Evolutionary conservation across 2,797 vertebrate genomes (phyloP).

Genomic region (Rhinoraja longicauda): DNA sequence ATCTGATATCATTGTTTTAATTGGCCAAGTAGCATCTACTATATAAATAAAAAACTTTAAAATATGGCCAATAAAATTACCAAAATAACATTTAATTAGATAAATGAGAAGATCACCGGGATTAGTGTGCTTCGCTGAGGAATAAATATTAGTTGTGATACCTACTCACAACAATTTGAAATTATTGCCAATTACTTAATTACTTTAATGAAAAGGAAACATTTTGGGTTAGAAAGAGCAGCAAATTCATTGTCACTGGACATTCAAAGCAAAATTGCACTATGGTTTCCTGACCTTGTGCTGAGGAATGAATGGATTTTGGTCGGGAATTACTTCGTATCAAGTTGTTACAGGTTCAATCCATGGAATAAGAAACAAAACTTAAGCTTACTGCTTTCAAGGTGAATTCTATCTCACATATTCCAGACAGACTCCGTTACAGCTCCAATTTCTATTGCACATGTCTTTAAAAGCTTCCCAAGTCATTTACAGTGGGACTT

Average conservation of each 20-base stretch:
- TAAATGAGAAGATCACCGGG: neutral
- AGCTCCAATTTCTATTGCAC: neutral
- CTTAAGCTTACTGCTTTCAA: neutral
- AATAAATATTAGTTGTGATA: neutral
- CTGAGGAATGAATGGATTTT: neutral
- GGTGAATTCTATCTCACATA: neutral
- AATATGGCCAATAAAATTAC: neutral
- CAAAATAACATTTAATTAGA: neutral
- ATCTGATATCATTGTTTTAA: neutral
- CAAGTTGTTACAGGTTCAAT: neutral
- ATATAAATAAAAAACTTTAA: neutral
- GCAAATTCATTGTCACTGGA: neutral
- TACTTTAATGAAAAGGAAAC: neutral
- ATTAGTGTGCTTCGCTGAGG: neutral
- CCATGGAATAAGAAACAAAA: neutral
- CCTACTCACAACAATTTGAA: neutral
- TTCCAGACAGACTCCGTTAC: neutral
- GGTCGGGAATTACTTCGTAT: neutral
- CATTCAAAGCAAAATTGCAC: neutral
- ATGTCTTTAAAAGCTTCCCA: neutral
- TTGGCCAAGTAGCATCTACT: neutral
- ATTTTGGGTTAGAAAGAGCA: neutral
- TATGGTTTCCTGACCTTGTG: neutral
- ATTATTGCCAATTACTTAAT: neutral
- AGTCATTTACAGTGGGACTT: neutral